Evolutionary conservation across 2,797 vertebrate species (phyloP).

Genomic region (Hippopotamyrus pictus): DNA sequence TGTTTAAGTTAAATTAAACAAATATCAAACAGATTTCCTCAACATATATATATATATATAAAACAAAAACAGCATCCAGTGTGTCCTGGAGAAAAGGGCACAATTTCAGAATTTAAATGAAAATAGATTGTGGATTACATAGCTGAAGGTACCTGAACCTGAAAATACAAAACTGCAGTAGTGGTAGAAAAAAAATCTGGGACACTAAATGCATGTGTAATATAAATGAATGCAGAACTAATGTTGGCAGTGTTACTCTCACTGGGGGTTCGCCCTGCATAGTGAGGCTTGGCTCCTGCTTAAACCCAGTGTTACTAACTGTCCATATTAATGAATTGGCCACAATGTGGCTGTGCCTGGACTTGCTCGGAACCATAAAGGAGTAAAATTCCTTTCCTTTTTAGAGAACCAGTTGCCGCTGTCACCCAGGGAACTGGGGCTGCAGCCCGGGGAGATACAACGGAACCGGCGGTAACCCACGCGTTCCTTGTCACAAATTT

Average conservation of each 20-base stretch:
- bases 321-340: constrained; percentile 18
- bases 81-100: not conserved
- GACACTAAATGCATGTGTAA: constrained; percentile 9
- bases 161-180: not conserved
- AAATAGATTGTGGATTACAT: not conserved
- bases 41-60: not conserved
- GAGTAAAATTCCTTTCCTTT: constrained; percentile 4
- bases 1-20: not conserved
- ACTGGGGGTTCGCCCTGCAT: not conserved
- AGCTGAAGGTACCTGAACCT: not conserved
- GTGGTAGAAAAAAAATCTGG: not conserved
- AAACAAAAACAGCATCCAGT: not conserved
- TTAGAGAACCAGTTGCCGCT: not conserved
- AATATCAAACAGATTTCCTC: not conserved
- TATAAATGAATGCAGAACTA: constrained; percentile 19
- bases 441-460: not conserved
- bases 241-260: constrained; percentile 11
- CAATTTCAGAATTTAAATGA: not conserved
- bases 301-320: not conserved
- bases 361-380: constrained; percentile 7
- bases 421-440: constrained; percentile 9
- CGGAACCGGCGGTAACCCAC: not conserved
- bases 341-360: constrained; percentile 2
- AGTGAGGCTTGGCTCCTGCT: constrained; percentile 3
- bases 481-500: constrained; percentile 3